Evolutionary conservation across 2,888 invertebrate genomes (phyloP), one percentile per base, ranked within the genome.

Genomic region (Eudasyphora cyanicolor): DNA sequence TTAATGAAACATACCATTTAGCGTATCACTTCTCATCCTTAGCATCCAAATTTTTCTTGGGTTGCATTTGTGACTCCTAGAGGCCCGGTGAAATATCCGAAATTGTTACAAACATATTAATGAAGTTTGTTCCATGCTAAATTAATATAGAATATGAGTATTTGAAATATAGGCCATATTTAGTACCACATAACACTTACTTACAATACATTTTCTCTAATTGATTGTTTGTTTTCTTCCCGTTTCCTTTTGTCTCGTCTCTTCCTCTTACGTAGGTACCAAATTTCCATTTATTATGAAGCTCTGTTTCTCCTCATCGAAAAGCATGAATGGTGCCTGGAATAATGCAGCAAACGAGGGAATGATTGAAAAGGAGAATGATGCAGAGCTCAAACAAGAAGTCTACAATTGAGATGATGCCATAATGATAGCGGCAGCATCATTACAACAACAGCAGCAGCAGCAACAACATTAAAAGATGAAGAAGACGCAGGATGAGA

Each of bases 261-360:
- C 62, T 38, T 29, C 32, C 49, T 35, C 19, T 54, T 57, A n/a
- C 54, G 17, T 17, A 98, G 98, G 96, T 92, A 98, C 98, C 87
- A 98, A 98, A 93, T 98, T 98, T 93, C 99, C 99, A 87, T 99
- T 98, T 94, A 97, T 98, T 90, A 97, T 99, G 96, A 99, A 99
- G 93, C 94, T 99, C 88, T 99, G 99, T 92, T 99, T 99, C 94
- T 98, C 98, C 21, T 97, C 98, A 82, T 95, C 96, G 84, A 92
- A 92, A 89, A 92, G 92, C 89, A 92, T 92, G 92, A 92, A 92
- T 93, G 95, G 92, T 92, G 94, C 91, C 93, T 95, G 94, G 92
- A 92, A 92, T 85, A 92, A 92, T 89, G 92, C 92, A 62, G 88
- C 91, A 84, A 91, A 89, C 81, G 92, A 92, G 85, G 91, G 92